Evolutionary conservation across 2,888 invertebrate genomes (phyloP).

Genomic region (Vanessa cardui): DNA sequence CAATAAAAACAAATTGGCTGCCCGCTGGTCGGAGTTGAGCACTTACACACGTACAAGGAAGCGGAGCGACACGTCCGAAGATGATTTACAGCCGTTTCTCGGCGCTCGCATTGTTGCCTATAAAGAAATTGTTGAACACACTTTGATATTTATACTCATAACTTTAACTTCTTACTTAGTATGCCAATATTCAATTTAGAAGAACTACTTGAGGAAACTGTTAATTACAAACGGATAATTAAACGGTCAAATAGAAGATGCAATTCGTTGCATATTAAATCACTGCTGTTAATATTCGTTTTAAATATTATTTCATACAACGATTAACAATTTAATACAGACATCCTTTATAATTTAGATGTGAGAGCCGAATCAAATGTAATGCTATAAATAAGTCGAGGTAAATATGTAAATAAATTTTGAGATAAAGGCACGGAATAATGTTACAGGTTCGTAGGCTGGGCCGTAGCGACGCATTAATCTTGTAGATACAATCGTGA

Average conservation of each 20-base stretch:
- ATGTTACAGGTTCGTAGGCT: slow-evolving; percentile 57
- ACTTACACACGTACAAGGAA: slow-evolving; percentile 80
- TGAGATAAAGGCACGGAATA: slow-evolving; percentile 58
- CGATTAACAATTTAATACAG: slow-evolving; percentile 1
- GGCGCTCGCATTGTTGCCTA: slow-evolving; percentile 38
- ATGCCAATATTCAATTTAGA: too few relatives aligned
- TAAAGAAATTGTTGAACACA: slow-evolving; percentile 36
- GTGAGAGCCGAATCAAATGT: slow-evolving; percentile 11
- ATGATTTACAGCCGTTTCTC: slow-evolving; percentile 72
- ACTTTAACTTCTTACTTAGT: slow-evolving; percentile 4
- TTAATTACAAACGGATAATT: too few relatives aligned
- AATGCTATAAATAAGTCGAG: slow-evolving; percentile 31
- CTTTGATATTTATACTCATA: slow-evolving; percentile 30
- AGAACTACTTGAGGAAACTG: too few relatives aligned
- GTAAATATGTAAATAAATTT: slow-evolving; percentile 51
- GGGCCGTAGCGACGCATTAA: slow-evolving; percentile 65
- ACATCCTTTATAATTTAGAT: slow-evolving; percentile 4
- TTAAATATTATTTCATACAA: not conserved
- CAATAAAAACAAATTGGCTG: slow-evolving; percentile 82
- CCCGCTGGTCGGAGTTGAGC: slow-evolving; percentile 72
- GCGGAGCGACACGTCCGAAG: slow-evolving; percentile 70
- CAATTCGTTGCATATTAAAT: too few relatives aligned
- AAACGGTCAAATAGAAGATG: too few relatives aligned
- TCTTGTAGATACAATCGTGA: slow-evolving; percentile 75
- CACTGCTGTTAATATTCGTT: too few relatives aligned